Base-by-base conservation (phyloP, 2,888 invertebrate species). In the Dioctria linearis region DNA sequence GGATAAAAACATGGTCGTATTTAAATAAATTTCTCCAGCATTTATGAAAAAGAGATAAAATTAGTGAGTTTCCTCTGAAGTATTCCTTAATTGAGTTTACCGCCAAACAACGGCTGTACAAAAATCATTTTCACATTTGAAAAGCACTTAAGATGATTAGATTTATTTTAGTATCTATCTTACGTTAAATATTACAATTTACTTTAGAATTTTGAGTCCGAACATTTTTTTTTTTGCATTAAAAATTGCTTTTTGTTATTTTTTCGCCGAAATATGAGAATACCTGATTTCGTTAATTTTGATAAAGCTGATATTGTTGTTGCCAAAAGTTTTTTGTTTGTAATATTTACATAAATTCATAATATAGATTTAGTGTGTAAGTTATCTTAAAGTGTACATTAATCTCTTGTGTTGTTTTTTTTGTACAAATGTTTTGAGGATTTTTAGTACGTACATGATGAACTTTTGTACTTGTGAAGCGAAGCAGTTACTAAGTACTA, bases 161-260 rank as follows among this genome's bases (percentile, higher is more conserved):
- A 59, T 78, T 78, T n/a, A 49, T 46, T 13, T 46, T 78, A 61
- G 51, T 78, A 54, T 51, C 63, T 49, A 51, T 51, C 40, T 75
- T 75, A 75, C 25, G 37, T n/a, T 61, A 75, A 75, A 75, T 75
- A 59, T 81, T 51, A 71, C 73, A 80, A 80, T 76, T 73, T 67
- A 57, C 54, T 80, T 82, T 82, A 82, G 80, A 82, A 80, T 82
- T 82, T 82, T 80, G 82, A 63, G 61, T 82, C 76, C 66, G 71
- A 78, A 80, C 61, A 54, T 51, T 54, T 81, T 66, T 11, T n/a
- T 54, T 69, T 40, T n/a, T n/a, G 71, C 57, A 49, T 43, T 66
- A 13, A 43, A 49, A 57, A 69, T 37, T 65, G n/a, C 25, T 65
- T 54, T 51, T 65, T 13, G 51, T 73, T 65, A 11, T 46, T 46